phyloP scores from a whole-genome alignment of 2,113 vertebrate species.

The Ptyas mucosa region DNA sequence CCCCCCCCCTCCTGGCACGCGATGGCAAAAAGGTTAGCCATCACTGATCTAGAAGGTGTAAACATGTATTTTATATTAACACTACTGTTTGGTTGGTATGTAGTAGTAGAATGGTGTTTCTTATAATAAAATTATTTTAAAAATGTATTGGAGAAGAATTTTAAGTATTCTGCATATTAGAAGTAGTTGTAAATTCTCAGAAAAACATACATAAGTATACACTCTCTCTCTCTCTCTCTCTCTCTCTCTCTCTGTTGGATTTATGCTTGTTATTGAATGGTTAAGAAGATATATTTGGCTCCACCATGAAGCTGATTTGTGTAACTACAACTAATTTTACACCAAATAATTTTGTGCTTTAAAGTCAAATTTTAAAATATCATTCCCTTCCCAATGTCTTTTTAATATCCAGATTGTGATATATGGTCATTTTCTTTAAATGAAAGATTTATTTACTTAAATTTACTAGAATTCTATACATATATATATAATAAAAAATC shows the following conservation, averaged over 20 bases:
- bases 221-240: too few relatives aligned
- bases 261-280: constrained; percentile 2
- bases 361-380: neutral
- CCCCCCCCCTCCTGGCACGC: too few relatives aligned
- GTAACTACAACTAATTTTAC: constrained; percentile 69
- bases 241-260: too few relatives aligned
- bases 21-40: too few relatives aligned
- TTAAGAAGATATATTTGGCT: constrained; percentile 74
- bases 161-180: constrained; percentile 26
- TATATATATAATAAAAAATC: neutral
- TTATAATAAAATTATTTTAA: constrained; percentile 5
- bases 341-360: neutral
- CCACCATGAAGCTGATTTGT: constrained; percentile 72
- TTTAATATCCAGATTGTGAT: neutral
- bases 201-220: neutral
- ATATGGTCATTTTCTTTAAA: constrained; percentile 6
- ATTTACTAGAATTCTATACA: neutral
- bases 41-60: constrained; percentile 26
- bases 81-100: constrained; percentile 17
- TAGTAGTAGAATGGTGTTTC: constrained; percentile 5
- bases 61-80: neutral
- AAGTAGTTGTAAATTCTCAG: constrained; percentile 31
- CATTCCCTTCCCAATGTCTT: neutral
- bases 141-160: constrained; percentile 29
- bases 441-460: neutral